Percentiles rank a stretch among this genome's conserved stretches.
phyloP scores from a whole-genome alignment of 2,888 invertebrate genomes.

The Microchrysa polita region DNA sequence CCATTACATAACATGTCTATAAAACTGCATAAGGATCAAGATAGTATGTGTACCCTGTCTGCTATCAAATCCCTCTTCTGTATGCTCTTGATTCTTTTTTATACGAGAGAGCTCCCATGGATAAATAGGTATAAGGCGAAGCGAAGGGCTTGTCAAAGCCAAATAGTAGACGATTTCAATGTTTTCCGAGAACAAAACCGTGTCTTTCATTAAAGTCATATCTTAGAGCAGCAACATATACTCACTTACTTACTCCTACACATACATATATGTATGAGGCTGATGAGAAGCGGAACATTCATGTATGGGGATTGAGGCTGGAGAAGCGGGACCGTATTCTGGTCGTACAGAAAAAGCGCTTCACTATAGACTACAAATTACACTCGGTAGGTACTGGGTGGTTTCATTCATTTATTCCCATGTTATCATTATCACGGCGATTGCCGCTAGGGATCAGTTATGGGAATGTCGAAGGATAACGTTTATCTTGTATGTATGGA shows the following conservation, averaged over 20 bases:
- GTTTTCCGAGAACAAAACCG: background rate
- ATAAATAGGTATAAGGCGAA: no score
- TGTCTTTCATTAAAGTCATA: constrained; percentile 3
- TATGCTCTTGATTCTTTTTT: no score
- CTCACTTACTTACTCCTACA: background rate
- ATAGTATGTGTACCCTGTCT: background rate
- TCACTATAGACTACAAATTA: background rate
- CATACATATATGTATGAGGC: no score
- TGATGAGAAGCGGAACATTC: no score
- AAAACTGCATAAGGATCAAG: background rate
- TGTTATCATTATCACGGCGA: constrained; percentile 9
- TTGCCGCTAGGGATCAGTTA: constrained; percentile 3
- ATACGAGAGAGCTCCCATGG: no score
- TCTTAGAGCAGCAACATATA: background rate
- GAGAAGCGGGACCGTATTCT: no score
- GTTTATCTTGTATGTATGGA: no score
- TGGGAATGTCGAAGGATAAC: background rate
- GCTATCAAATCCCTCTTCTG: no score
- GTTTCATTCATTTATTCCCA: background rate
- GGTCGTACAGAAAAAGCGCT: background rate
- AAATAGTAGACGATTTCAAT: background rate
- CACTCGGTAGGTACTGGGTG: background rate
- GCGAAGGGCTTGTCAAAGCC: background rate
- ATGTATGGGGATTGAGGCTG: no score
- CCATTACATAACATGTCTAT: background rate